Percentiles rank a stretch among this genome's conserved stretches.
These are phyloP conservation scores for Phainopepla nitens DNA, from an alignment of 2,113 vertebrate genomes.

Conservation along the genomic window DNA sequence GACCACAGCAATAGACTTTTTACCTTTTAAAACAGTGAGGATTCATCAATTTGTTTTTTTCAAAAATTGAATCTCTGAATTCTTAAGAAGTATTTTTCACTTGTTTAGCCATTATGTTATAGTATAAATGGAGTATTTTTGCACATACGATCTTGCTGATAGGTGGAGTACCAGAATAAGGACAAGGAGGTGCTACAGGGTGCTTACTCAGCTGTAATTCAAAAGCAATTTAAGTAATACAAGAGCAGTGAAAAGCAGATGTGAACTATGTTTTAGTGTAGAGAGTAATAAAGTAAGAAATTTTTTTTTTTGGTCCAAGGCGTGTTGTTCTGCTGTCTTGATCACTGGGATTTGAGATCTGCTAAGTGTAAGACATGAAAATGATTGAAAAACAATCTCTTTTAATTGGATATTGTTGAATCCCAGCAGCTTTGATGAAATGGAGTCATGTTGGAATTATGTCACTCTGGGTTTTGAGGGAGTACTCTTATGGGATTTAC, in stretches of 20 bases:
- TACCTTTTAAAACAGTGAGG: not conserved
- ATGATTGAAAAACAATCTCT: not conserved
- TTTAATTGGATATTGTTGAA: not conserved
- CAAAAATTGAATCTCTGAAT: not conserved
- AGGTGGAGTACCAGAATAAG: not conserved
- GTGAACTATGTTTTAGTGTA: not conserved
- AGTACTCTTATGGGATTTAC: not conserved
- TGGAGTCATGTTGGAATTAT: not conserved
- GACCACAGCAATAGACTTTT: not conserved
- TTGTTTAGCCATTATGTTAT: not conserved
- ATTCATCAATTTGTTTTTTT: not conserved
- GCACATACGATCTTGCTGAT: not conserved
- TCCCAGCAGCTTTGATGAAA: not conserved
- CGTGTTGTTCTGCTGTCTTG: not conserved
- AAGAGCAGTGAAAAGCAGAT: not conserved
- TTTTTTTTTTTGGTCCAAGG: not conserved
- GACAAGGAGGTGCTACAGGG: not conserved
- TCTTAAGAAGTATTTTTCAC: not conserved
- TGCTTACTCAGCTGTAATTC: not conserved
- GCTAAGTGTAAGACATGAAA: not conserved
- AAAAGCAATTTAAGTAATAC: not conserved
- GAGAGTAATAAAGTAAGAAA: not conserved
- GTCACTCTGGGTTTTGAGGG: not conserved
- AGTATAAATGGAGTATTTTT: not conserved
- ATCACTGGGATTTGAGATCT: not conserved